Evolutionary conservation across 1,140 invertebrate species (phyloP), one percentile per base, ranked within the genome.

Genomic region (Drosophila sp.): DNA sequence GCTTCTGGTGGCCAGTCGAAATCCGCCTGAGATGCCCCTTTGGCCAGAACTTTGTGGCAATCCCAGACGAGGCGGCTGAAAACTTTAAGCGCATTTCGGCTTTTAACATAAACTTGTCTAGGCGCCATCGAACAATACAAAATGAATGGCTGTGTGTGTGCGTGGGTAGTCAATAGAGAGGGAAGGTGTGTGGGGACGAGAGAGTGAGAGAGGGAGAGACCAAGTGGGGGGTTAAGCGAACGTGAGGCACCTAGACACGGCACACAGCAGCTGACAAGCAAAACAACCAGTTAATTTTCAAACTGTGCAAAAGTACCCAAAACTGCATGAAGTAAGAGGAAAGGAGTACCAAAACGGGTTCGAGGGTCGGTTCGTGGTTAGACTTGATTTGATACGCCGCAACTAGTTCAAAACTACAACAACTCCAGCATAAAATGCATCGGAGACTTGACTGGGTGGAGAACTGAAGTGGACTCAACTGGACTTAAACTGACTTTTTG

Each of bases 261-360:
- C 43, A 41, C 41, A 46, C 25, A 48, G 36, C 56, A 53, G 73
- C 58, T 66, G 38, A 65, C 64, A 76, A 76, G 73, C 80, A 72
- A 84, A 78, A 75, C 75, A 84, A 74, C 69, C 80, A 84, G 80
- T 84, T 84, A 84, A 84, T 84, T 84, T 84, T 62, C 59, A 79
- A 83, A 83, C 78, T 83, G 66, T 72, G 72, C 70, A 72, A 71
- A 78, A 84, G 72, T 76, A 57, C 78, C 59, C 66, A 72, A 76
- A 73, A 80, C 27, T 57, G 66, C 56, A 61, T 45, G 56, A 43
- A 32, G 34, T 14, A 8, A 38, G 7, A n/a, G n/a, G 6, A 4
- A 16, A 11, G 7, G 13, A 13, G 32, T 7, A 48, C 2, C 34
- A 25, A 36, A 61, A 51, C 59, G 46, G 45, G 48, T 64, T 64